Percentiles rank a stretch among this genome's conserved stretches.
Conservation (phyloP, 2,797 vertebrate species). For the Ispidina picta region DNA sequence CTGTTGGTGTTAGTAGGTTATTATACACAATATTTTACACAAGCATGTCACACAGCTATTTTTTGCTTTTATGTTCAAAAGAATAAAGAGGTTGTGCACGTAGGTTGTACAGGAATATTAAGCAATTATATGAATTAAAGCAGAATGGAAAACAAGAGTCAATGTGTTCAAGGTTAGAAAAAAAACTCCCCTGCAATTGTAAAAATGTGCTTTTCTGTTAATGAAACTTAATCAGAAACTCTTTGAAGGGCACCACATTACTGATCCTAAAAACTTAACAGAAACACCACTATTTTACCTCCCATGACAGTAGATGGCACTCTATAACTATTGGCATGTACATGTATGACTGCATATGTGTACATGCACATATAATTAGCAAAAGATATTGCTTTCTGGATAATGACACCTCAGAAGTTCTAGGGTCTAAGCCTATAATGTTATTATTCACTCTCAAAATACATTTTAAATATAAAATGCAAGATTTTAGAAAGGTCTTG, state of each 20-base stretch:
- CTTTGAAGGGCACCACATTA: not conserved
- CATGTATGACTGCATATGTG: conserved; percentile 15
- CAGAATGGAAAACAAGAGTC: not conserved
- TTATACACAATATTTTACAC: not conserved
- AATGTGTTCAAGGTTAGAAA: not conserved
- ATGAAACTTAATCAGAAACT: not conserved
- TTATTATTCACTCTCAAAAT: not conserved
- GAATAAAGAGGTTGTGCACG: not conserved
- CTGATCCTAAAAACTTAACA: not conserved
- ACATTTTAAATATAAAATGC: not conserved
- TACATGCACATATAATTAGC: not conserved
- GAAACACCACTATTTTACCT: not conserved
- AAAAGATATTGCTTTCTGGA: not conserved
- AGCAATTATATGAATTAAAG: not conserved
- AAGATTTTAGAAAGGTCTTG: not conserved
- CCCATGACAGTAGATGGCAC: conserved; percentile 46
- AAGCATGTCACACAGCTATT: not conserved
- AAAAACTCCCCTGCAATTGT: not conserved
- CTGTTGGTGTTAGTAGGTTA: not conserved
- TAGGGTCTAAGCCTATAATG: not conserved
- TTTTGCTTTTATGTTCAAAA: not conserved
- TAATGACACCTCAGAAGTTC: not conserved
- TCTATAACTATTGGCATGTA: conserved; percentile 25
- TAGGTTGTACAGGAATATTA: not conserved
- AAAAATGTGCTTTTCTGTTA: not conserved